A percentile compares a stretch with the other conserved stretches of the same genome.
Evolutionary conservation across 1,140 invertebrate species (phyloP).

Genomic region (Calephelis virginiensis): DNA sequence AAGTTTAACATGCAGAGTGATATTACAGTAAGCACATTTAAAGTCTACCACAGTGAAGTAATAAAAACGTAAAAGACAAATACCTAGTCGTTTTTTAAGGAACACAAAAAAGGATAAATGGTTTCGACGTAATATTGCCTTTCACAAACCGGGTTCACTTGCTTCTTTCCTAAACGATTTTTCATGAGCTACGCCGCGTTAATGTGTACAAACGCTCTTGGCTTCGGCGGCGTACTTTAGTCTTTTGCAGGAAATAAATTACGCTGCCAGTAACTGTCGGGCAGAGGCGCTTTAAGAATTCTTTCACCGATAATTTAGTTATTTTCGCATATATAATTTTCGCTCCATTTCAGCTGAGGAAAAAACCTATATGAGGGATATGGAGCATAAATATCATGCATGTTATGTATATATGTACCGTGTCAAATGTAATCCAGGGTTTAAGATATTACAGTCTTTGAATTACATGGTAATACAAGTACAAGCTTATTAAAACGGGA

Average conservation of each 20-base stretch:
- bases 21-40: too few relatives aligned
- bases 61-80: constrained; percentile 7
- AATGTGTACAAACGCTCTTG: constrained; percentile 71
- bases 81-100: constrained; percentile 27
- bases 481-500: too few relatives aligned
- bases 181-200: constrained; percentile 67
- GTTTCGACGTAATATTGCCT: constrained; percentile 47
- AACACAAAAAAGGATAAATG: constrained; percentile 45
- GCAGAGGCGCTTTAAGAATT: constrained; percentile 46
- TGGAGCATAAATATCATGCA: not conserved
- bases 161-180: constrained; percentile 67
- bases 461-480: too few relatives aligned
- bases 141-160: constrained; percentile 48
- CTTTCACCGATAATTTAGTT: constrained; percentile 46
- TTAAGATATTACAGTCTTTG: too few relatives aligned
- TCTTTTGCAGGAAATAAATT: constrained; percentile 70
- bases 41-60: not conserved
- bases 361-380: not conserved
- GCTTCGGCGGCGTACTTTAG: constrained; percentile 63
- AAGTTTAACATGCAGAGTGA: too few relatives aligned
- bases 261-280: constrained; percentile 46
- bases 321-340: constrained; percentile 35
- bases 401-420: not conserved
- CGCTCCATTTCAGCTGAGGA: constrained; percentile 7
- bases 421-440: too few relatives aligned